Base-by-base conservation (phyloP, 2,113 vertebrate species). In the Chaetodon auriga region DNA sequence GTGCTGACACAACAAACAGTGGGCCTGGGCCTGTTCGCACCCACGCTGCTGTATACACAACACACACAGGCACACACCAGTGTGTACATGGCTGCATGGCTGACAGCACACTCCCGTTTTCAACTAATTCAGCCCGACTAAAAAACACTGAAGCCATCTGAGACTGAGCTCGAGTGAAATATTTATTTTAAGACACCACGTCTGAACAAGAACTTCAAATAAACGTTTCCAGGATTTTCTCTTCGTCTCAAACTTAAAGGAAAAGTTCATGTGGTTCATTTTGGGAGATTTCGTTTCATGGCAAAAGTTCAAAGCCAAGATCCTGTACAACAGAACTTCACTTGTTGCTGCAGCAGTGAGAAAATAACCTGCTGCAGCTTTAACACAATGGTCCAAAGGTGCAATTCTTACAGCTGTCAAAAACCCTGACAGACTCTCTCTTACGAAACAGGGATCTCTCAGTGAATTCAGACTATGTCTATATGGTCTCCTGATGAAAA, bases 1-100 rank as follows among this genome's bases (percentile, higher is more conserved):
- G 78, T 91, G 90, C 70, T 92, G 88, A 89, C 90, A 93, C 80
- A 89, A 90, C 87, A 94, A 92, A 93, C 80, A 90, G 36, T 6
- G 68, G 14, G 65, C 10, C 73, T 8, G n/a, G 25, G 25, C 49
- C 81, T 21, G 69, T 68, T 74, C 35, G 65, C 73, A 82, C 38
- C 35, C 63, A 81, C 82, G 63, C 54, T 58, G 41, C 69, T 92
- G 87, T 93, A 55, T 91, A 91, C 85, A 92, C 76, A 88, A 90
- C 70, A 91, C 78, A 78, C 82, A 86, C n/a, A 75, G 38, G 51
- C 41, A 84, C 78, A 80, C 68, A 60, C 75, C 69, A 49, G 55
- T 8, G 54, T 68, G 48, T 45, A 9, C 43, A 45, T 41, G 30
- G 30, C 30, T 30, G 30, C 30, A 30, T 30, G 30, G 30, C 30